phyloP scores from a whole-genome alignment of 2,888 invertebrate species.

The Troides aeacus region DNA sequence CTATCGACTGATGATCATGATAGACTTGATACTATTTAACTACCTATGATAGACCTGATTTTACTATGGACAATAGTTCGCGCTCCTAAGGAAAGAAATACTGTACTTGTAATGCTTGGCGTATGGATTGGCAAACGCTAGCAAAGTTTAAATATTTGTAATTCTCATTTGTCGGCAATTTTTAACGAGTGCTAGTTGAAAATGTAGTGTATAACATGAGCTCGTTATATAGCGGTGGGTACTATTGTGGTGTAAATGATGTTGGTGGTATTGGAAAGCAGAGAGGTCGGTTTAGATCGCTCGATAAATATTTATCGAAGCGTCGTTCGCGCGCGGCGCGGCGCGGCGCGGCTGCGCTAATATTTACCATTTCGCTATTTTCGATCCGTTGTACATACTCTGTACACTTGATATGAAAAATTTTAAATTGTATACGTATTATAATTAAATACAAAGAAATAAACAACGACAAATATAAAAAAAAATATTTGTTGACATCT shows the following conservation, averaged over 20 bases:
- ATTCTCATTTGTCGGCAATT: neutral
- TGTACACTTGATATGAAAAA: neutral
- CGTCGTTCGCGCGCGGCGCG: neutral
- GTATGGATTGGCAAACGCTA: too few species aligned
- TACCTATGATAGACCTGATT: too few species aligned
- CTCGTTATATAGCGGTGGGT: neutral
- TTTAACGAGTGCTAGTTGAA: neutral
- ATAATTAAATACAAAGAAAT: too few species aligned
- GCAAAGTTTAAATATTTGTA: neutral
- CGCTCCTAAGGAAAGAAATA: too few species aligned
- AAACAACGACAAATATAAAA: too few species aligned
- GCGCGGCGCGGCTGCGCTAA: neutral
- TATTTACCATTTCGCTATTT: neutral
- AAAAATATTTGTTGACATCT: too few species aligned
- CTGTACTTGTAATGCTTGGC: too few species aligned
- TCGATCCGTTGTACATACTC: neutral
- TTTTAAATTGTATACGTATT: too few species aligned
- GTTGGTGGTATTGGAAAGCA: neutral
- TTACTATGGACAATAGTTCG: too few species aligned
- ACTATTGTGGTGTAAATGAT: neutral
- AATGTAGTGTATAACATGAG: neutral
- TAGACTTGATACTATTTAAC: too few species aligned
- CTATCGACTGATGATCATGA: too few species aligned
- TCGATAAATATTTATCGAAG: conserved; percentile 4
- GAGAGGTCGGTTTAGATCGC: neutral